Base-by-base conservation (phyloP, 2,888 invertebrate species). In the Phymatocera aterrima region DNA sequence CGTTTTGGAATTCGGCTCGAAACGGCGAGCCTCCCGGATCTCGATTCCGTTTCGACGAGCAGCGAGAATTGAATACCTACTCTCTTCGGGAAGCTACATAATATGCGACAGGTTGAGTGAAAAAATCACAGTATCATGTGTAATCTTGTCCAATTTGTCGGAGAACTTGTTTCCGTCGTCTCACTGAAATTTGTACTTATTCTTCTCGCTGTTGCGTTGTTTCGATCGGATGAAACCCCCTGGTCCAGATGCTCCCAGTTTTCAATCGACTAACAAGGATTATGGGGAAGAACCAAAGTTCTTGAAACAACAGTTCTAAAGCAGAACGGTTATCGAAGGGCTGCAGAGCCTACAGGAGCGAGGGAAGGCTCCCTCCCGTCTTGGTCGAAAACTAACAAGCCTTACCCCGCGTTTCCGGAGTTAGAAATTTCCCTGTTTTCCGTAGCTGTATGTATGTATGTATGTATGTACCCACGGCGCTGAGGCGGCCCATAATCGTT, bases 241-340 rank as follows among this genome's bases (percentile, higher is more conserved):
- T 2, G 1, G 4, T 21, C 40, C 18, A 1, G 10, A 21, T 65
- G 5, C 68, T 46, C 15, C n/a, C n/a, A 31, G 54, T 54, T 51
- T 72, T 72, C 72, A 54, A 72, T 72, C 72, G 72, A 12, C n/a
- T 18, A 72, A 51, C 72, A 28, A 51, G 51, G 34, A 48, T 51
- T 43, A 64, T 46, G 65, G n/a, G 18, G 34, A 65, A 65, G 21
- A 43, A 40, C 65, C 46, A 12, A 51, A 72, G 51, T 51, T 51
- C 37, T 51, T 37, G 24, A 34, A 79, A 80, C 77, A 57, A 79
- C 65, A 28, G 78, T 79, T 79, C 10, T 48, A 68, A 80, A 80
- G 77, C 79, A 64, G 37, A 79, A 80, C 40, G 79, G 68, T 78
- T 80, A 79, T 80, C 31, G 79, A 37, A 60, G 12, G 43, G 40